Percentiles rank a stretch among this genome's conserved stretches.
Conservation (phyloP, 2,888 invertebrate species). For the Amphipoea lucens region DNA sequence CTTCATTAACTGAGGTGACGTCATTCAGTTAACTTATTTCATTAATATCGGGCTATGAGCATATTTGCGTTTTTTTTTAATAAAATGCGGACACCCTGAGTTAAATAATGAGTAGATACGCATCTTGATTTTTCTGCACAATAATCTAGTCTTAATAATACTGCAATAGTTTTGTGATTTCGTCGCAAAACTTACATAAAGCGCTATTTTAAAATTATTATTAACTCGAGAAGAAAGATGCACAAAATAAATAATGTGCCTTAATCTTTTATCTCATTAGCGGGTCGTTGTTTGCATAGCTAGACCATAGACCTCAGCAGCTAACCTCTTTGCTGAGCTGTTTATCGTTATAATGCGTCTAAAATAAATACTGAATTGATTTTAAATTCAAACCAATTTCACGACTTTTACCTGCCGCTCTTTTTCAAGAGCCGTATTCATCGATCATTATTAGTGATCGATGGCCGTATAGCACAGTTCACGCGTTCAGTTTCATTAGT, state of each 20-base stretch:
- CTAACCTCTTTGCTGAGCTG: background rate
- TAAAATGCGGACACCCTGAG: background rate
- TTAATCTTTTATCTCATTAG: no score
- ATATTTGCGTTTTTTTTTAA: background rate
- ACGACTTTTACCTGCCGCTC: no score
- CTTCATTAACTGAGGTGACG: constrained; percentile 36
- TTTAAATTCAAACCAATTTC: background rate
- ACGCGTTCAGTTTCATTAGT: background rate
- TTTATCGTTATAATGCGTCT: background rate
- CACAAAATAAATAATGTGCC: background rate
- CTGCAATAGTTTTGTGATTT: background rate
- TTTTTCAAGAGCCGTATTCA: background rate
- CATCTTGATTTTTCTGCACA: background rate
- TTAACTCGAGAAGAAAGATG: background rate
- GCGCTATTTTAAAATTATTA: background rate
- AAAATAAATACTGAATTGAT: background rate
- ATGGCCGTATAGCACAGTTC: background rate
- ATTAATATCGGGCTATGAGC: background rate
- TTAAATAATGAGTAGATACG: background rate
- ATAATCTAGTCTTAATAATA: background rate
- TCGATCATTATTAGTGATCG: no score
- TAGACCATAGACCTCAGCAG: no score
- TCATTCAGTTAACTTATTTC: constrained; percentile 14
- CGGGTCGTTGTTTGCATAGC: no score
- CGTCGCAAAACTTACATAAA: background rate